Evolutionary conservation across 2,888 invertebrate genomes (phyloP), one percentile per base, ranked within the genome.

Genomic region (Leptinotarsa haldemani): DNA sequence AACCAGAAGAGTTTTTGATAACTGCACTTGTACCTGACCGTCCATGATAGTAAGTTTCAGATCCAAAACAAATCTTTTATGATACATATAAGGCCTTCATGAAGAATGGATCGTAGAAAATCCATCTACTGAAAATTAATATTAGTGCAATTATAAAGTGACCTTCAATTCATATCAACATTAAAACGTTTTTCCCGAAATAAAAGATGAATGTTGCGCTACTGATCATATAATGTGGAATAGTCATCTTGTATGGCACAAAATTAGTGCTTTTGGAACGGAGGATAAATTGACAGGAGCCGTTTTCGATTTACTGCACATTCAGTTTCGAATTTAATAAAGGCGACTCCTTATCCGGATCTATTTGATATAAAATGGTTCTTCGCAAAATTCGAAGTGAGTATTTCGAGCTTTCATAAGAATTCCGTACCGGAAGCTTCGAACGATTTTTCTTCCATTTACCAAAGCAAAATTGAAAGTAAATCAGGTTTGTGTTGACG

Each of bases 291-390:
- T 71, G 72, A 70, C 69, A 63, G 47, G 75, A 53, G 63, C 63
- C 73, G 64, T 68, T 73, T 73, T 63, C 75, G 70, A 70, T 75
- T 72, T 75, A 46, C 70, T 68, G 46, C 68, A 70, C 70, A 73
- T 75, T 73, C 73, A 70, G 72, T 73, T 69, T 70, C 50, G 70
- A 75, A 75, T 75, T 73, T 73, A 70, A 75, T 75, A 73, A 75
- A 63, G 67, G 50, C 67, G 61, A 63, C 30, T 65, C 47, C 65
- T 71, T 74, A 71, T 48, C 74, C 67, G 53, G 52, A 30, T 67
- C 65, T 58, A 63, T 72, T 67, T 25, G 52, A 67, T 52, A 67
- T 53, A 53, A 52, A 67, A 67, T 52, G 67, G 56, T 18, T 67
- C 48, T 66, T 40, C 40, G 18, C 30, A 25, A 65, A 52, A 65